These are phyloP conservation scores for Onychomys torridus DNA, from an alignment of 2,797 vertebrate genomes.

Conservation along the genomic window DNA sequence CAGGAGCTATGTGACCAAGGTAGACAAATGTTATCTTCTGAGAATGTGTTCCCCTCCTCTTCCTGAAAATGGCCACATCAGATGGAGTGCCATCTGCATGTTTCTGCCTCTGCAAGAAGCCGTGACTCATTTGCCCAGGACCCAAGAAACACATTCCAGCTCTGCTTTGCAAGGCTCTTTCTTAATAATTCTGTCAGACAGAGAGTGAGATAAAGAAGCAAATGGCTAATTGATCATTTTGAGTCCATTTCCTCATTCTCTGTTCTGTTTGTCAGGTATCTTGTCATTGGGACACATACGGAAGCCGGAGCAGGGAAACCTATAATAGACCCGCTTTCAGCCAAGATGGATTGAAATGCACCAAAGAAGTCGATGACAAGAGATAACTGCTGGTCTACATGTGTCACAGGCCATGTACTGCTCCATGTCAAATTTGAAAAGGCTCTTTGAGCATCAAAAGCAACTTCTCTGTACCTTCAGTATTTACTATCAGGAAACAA, in stretches of 20 bases:
- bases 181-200: constrained; percentile 77
- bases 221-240: constrained; percentile 66
- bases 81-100: background rate
- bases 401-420: constrained; percentile 39
- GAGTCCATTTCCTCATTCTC: constrained; percentile 71
- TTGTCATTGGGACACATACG: constrained; percentile 72
- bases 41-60: background rate
- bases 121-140: constrained; percentile 3
- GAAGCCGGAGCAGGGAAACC: constrained; percentile 66
- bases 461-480: constrained; percentile 62
- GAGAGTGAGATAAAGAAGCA: constrained; percentile 59
- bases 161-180: constrained; percentile 39
- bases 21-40: background rate
- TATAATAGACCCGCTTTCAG: constrained; percentile 74
- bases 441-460: constrained; percentile 67
- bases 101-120: background rate
- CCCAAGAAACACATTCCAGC: background rate
- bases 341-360: constrained; percentile 50
- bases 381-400: constrained; percentile 72
- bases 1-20: background rate
- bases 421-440: constrained; percentile 76
- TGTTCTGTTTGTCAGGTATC: constrained; percentile 80
- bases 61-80: background rate
- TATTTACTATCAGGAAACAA: constrained; percentile 76
- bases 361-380: constrained; percentile 46